These are phyloP conservation scores for Griposia aprilina DNA, from an alignment of 2,888 invertebrate species.

Conservation along the genomic window DNA sequence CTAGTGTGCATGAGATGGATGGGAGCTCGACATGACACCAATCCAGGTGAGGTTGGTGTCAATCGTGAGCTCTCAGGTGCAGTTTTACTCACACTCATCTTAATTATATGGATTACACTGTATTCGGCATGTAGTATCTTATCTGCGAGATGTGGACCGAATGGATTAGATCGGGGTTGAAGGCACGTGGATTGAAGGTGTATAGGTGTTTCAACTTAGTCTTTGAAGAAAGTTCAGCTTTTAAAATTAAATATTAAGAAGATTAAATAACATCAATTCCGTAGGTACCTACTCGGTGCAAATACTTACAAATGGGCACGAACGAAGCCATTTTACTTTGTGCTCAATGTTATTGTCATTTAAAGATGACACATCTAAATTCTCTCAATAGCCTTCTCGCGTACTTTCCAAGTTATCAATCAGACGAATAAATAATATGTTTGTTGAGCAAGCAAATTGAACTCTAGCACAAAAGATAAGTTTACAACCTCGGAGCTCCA, in stretches of 20 bases:
- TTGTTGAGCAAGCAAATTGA: not conserved
- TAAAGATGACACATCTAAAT: not conserved
- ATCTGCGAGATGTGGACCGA: not conserved
- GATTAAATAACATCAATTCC: too few species aligned
- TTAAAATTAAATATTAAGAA: not conserved
- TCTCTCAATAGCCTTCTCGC: not conserved
- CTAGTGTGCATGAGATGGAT: not conserved
- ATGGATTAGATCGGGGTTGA: not conserved
- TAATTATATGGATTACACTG: not conserved
- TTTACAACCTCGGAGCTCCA: not conserved
- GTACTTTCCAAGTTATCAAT: not conserved
- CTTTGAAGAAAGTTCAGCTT: not conserved
- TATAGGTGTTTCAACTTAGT: not conserved
- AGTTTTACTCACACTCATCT: not conserved
- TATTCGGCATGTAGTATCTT: not conserved
- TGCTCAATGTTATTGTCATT: not conserved
- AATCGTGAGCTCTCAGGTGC: not conserved
- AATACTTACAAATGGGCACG: not conserved
- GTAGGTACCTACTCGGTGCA: not conserved
- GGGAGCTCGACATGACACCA: not conserved
- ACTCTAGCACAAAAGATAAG: not conserved
- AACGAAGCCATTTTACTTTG: not conserved
- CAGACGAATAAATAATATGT: not conserved
- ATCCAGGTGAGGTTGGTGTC: slow-evolving; percentile 4
- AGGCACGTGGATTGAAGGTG: not conserved